phyloP scores from a whole-genome alignment of 2,888 invertebrate species.

The Coleophora flavipennella region DNA sequence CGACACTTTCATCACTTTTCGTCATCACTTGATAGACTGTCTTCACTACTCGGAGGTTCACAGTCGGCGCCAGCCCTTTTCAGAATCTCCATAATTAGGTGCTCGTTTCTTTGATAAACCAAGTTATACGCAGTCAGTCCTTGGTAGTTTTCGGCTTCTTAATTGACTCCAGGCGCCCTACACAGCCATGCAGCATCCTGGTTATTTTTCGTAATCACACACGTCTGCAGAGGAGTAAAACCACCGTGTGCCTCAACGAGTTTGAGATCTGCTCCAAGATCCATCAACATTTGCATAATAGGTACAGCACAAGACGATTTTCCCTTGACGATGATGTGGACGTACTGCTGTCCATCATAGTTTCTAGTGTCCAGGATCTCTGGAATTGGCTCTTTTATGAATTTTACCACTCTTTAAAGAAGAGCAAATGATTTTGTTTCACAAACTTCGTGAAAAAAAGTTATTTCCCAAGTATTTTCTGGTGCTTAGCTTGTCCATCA shows the following conservation, averaged over 20 bases:
- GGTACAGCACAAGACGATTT: too few species aligned
- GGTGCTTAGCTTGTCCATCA: not conserved
- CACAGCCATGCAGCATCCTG: not conserved
- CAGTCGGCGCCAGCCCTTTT: too few species aligned
- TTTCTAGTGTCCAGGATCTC: not conserved
- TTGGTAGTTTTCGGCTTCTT: not conserved
- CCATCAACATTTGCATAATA: too few species aligned
- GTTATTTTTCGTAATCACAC: not conserved
- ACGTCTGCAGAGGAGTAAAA: not conserved
- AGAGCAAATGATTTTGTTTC: too few species aligned
- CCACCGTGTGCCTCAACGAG: not conserved
- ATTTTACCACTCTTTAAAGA: not conserved
- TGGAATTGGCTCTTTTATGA: not conserved
- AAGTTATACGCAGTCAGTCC: not conserved
- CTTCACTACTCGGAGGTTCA: too few species aligned
- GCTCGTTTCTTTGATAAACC: not conserved
- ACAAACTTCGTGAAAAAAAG: too few species aligned
- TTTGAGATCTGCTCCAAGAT: not conserved
- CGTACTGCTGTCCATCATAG: not conserved
- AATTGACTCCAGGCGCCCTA: not conserved
- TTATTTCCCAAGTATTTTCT: not conserved
- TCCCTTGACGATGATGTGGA: not conserved
- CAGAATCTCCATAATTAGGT: not conserved
- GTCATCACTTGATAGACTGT: too few species aligned
- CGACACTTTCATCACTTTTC: too few species aligned